Conservation (phyloP, 1,140 invertebrate species). For the Nasonia vitripennis region DNA sequence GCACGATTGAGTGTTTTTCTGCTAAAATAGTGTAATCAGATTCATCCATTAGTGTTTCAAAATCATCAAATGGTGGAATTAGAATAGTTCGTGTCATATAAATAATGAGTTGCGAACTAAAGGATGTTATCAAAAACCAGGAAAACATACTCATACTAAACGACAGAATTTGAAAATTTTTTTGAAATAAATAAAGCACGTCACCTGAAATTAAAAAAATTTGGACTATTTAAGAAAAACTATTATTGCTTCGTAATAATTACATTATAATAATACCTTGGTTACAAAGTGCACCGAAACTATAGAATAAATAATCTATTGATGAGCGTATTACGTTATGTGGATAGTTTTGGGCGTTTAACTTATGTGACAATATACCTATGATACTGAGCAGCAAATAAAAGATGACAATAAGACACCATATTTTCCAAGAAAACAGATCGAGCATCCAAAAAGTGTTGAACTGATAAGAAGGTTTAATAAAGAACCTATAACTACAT, state of each 20-base stretch:
- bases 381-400: neutral
- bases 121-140: slow-evolving; percentile 18
- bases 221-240: neutral
- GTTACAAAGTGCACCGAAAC: slow-evolving; percentile 36
- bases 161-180: slow-evolving; percentile 5
- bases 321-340: neutral
- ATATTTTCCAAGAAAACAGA: slow-evolving; percentile 19
- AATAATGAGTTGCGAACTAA: slow-evolving; percentile 29
- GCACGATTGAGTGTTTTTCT: slow-evolving; percentile 4
- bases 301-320: slow-evolving; percentile 27
- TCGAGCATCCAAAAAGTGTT: slow-evolving; percentile 32
- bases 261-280: slow-evolving; percentile 17
- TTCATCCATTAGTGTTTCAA: neutral
- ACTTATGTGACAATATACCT: neutral
- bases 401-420: neutral
- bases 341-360: neutral
- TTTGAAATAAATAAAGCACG: neutral
- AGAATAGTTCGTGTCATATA: slow-evolving; percentile 44
- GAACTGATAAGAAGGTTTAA: neutral
- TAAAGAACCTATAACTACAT: neutral
- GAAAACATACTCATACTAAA: slow-evolving; percentile 34
- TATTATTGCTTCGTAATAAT: neutral
- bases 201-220: neutral
- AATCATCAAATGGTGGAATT: slow-evolving; percentile 16
- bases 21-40: slow-evolving; percentile 48